Conservation (phyloP, 2,888 invertebrate species). For the Carpatolechia fugitivella region DNA sequence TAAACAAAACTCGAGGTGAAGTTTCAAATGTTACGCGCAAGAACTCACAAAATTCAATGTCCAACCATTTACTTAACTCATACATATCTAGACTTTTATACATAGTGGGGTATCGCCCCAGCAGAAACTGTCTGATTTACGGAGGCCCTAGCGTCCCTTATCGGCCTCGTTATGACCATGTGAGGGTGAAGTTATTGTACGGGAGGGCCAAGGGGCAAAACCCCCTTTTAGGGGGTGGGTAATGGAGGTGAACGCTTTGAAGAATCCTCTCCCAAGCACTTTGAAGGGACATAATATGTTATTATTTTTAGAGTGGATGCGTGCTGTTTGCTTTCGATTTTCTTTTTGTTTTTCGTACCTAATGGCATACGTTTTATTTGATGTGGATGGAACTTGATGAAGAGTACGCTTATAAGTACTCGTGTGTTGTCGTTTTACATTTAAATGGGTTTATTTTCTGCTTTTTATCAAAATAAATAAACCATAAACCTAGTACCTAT, state of each 20-base stretch:
- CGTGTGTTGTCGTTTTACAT: too few relatives aligned
- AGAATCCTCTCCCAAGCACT: conserved; percentile 52
- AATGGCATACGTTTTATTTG: background rate
- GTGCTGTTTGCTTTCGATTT: conserved; percentile 58
- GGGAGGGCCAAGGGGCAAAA: conserved; percentile 36
- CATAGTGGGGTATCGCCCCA: conserved; percentile 61
- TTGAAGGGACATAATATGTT: conserved; percentile 73
- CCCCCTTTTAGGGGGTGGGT: conserved; percentile 29
- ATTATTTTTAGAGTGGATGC: conserved; percentile 62
- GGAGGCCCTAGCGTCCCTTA: conserved; percentile 75
- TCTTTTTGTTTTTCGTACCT: conserved; percentile 28
- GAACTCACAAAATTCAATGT: conserved; percentile 46
- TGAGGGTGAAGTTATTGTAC: conserved; percentile 74
- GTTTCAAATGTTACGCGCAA: too few relatives aligned
- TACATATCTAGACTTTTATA: conserved; percentile 24
- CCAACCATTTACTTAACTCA: conserved; percentile 33
- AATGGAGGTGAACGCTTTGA: conserved; percentile 50
- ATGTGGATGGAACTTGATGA: background rate
- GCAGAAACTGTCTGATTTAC: conserved; percentile 75
- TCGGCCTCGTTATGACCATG: conserved; percentile 79
- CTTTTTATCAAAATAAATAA: too few relatives aligned
- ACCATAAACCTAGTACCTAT: too few relatives aligned
- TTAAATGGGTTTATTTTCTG: too few relatives aligned
- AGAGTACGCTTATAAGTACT: background rate
- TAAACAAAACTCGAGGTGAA: too few relatives aligned